Evolutionary conservation across 2,113 vertebrate genomes (phyloP).

Genomic region (Litocranius walleri): DNA sequence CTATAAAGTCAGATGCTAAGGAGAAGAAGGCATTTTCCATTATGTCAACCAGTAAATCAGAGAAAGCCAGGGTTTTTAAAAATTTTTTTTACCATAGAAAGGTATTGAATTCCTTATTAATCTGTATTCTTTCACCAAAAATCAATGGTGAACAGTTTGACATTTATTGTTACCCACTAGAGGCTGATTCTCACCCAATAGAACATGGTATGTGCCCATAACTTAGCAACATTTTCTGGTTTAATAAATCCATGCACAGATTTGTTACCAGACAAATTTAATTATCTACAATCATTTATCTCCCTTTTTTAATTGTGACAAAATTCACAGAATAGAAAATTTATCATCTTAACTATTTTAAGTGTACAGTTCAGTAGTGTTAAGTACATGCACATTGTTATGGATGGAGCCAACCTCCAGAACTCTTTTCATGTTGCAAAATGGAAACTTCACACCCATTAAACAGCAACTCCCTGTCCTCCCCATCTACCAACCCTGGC

Average conservation of each 20-base stretch:
- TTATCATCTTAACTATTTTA: neutral
- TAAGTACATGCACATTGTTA: neutral
- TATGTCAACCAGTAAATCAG: neutral
- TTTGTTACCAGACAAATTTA: neutral
- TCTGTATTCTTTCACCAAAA: neutral
- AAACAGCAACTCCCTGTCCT: neutral
- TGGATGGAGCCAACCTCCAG: neutral
- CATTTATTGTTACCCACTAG: neutral
- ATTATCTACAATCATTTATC: neutral
- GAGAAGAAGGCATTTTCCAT: neutral
- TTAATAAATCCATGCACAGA: neutral
- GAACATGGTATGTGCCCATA: neutral
- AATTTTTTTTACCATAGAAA: neutral
- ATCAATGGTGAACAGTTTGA: neutral
- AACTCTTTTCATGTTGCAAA: neutral
- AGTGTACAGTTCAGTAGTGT: neutral
- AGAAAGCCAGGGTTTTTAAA: neutral
- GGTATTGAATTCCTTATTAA: conserved; percentile 12
- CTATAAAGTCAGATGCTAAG: neutral
- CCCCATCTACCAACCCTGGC: neutral
- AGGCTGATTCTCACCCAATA: neutral
- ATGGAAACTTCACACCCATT: neutral
- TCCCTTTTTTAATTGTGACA: neutral
- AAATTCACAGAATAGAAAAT: neutral
- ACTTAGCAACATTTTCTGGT: neutral